Conservation (phyloP, 2,888 invertebrate species). For the Apamea monoglypha region DNA sequence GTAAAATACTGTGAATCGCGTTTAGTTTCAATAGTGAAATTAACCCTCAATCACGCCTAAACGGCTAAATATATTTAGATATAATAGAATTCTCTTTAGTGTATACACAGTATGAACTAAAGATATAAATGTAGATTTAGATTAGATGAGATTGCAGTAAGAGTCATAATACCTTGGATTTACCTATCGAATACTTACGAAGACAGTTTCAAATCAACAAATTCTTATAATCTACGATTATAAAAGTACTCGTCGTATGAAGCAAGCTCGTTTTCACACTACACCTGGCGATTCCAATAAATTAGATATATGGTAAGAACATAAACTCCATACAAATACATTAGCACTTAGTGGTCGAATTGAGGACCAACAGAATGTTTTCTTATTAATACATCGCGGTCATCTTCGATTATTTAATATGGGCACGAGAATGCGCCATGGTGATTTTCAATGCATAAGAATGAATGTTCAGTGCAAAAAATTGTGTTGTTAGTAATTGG, state of each 20-base stretch:
- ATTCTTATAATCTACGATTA: background rate
- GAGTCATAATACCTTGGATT: background rate
- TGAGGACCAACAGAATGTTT: conserved; percentile 1
- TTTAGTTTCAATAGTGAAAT: background rate
- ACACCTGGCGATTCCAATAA: conserved; percentile 7
- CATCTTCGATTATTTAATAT: conserved; percentile 31
- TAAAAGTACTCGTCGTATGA: background rate
- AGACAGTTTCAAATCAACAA: background rate
- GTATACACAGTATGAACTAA: too few relatives aligned
- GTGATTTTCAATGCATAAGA: conserved; percentile 51
- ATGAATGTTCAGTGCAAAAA: conserved; percentile 35
- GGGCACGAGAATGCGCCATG: conserved; percentile 4
- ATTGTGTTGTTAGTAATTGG: conserved; percentile 50
- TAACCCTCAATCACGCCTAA: too few relatives aligned
- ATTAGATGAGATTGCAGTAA: background rate
- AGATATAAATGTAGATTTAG: too few relatives aligned
- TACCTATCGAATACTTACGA: background rate
- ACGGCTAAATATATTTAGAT: background rate
- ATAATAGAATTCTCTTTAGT: too few relatives aligned
- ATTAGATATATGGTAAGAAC: conserved; percentile 10
- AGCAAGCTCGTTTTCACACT: background rate
- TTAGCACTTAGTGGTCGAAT: background rate
- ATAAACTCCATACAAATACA: background rate
- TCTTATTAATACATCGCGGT: background rate
- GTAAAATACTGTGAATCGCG: too few relatives aligned